Evolutionary conservation across 2,113 vertebrate species (phyloP).

Genomic region (Coracopsis vasa): DNA sequence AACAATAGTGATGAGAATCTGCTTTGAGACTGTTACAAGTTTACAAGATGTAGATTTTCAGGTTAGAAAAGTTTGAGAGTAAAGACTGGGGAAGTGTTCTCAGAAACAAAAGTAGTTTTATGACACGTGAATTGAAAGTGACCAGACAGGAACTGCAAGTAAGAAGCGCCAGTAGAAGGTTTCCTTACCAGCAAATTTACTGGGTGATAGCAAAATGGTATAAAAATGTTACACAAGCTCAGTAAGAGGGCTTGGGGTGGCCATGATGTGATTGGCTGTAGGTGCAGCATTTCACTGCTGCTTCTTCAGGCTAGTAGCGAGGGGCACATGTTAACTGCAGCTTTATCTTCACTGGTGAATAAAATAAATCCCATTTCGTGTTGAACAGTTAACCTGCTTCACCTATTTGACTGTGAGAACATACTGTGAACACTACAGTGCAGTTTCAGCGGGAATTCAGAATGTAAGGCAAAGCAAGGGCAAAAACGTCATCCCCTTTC

Average conservation of each 20-base stretch:
- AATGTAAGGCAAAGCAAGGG: not conserved
- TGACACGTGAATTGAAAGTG: not conserved
- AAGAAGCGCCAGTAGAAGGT: not conserved
- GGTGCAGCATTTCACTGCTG: not conserved
- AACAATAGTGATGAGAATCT: not conserved
- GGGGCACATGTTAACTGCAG: not conserved
- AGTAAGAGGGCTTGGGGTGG: not conserved
- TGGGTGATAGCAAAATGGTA: not conserved
- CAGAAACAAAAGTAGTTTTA: not conserved
- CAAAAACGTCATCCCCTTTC: not conserved
- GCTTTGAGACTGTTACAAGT: not conserved
- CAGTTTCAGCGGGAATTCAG: not conserved
- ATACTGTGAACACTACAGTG: not conserved
- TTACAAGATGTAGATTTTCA: not conserved
- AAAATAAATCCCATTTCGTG: not conserved
- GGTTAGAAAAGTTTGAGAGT: not conserved
- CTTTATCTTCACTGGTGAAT: not conserved
- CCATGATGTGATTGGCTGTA: not conserved
- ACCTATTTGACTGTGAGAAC: not conserved
- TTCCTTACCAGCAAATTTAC: not conserved
- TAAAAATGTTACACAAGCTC: not conserved
- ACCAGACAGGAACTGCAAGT: not conserved
- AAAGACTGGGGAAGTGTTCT: not conserved
- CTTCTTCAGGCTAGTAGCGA: not conserved
- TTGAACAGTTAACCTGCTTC: not conserved